Conservation (phyloP, 37 sponge, comb jelly and placozoan genomes). For the Agelas oroides region DNA sequence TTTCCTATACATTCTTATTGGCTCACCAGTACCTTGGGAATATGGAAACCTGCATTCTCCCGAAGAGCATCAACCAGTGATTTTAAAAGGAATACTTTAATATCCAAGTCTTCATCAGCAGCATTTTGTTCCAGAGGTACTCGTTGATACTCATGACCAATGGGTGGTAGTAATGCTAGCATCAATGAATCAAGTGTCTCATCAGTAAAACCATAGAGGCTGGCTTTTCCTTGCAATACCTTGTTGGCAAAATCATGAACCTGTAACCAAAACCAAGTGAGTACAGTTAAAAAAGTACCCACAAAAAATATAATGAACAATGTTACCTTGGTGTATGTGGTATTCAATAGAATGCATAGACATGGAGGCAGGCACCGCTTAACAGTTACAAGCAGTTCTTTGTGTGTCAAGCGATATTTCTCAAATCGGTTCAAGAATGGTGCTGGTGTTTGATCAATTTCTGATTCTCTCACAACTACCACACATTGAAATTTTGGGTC, state of each 20-base stretch:
- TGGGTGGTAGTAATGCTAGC: constrained; percentile 48
- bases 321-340: constrained; percentile 6
- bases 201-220: constrained; percentile 20
- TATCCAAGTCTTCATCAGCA: not conserved
- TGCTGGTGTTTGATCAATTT: constrained; percentile 49
- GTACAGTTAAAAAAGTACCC: not conserved
- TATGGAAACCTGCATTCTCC: constrained; percentile 22
- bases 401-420: constrained; percentile 59
- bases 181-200: constrained; percentile 68
- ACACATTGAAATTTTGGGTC: constrained; percentile 65
- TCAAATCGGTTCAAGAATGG: constrained; percentile 79
- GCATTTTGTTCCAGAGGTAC: not conserved
- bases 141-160: constrained; percentile 5
- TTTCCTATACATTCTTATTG: too few relatives aligned
- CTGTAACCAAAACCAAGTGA: not conserved
- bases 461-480: constrained; percentile 54
- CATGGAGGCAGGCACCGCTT: constrained; percentile 13
- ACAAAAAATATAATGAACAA: too few relatives aligned
- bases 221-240: not conserved
- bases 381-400: constrained; percentile 32
- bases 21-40: constrained; percentile 38
- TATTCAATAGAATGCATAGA: constrained; percentile 9
- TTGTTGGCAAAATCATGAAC: not conserved
- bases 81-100: not conserved
- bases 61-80: constrained; percentile 6